Evolutionary conservation across 2,888 invertebrate genomes (phyloP).

Genomic region (Apoda limacodes): DNA sequence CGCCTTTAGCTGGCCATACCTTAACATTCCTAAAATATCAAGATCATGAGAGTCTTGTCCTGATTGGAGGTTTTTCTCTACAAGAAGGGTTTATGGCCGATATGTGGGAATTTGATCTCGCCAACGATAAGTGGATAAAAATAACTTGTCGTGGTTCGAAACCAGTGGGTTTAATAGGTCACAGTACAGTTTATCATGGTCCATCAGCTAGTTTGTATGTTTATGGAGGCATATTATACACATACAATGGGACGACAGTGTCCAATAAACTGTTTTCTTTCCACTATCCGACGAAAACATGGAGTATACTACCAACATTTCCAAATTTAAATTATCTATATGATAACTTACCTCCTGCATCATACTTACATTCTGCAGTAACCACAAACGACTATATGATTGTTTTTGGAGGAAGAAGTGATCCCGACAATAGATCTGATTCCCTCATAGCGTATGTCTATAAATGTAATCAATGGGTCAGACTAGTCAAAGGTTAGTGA

Average conservation of each 20-base stretch:
- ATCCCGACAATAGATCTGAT: conserved; percentile 77
- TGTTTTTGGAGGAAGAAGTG: conserved; percentile 86
- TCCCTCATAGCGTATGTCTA: conserved; percentile 88
- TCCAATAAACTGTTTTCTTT: conserved; percentile 84
- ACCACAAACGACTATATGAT: conserved; percentile 92
- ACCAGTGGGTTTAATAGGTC: conserved; percentile 88
- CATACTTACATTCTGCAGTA: conserved; percentile 90
- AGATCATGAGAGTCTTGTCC: conserved; percentile 79
- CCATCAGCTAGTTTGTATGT: conserved; percentile 87
- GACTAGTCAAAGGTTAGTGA: conserved; percentile 69
- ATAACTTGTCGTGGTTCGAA: conserved; percentile 78
- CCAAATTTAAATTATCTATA: conserved; percentile 71
- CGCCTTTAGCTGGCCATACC: conserved; percentile 90
- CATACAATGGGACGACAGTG: conserved; percentile 75
- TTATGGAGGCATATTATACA: conserved; percentile 87
- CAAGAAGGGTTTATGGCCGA: conserved; percentile 79
- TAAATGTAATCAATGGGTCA: conserved; percentile 90
- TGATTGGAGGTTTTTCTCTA: conserved; percentile 89
- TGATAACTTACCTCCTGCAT: conserved; percentile 75
- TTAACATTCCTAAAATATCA: conserved; percentile 82
- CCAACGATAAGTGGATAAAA: conserved; percentile 78
- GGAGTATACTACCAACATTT: conserved; percentile 83
- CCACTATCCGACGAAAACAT: conserved; percentile 78
- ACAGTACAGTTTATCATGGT: conserved; percentile 87
- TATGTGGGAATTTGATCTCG: conserved; percentile 85